phyloP scores from a whole-genome alignment of 2,888 invertebrate species.

The Anarsia innoxiella region DNA sequence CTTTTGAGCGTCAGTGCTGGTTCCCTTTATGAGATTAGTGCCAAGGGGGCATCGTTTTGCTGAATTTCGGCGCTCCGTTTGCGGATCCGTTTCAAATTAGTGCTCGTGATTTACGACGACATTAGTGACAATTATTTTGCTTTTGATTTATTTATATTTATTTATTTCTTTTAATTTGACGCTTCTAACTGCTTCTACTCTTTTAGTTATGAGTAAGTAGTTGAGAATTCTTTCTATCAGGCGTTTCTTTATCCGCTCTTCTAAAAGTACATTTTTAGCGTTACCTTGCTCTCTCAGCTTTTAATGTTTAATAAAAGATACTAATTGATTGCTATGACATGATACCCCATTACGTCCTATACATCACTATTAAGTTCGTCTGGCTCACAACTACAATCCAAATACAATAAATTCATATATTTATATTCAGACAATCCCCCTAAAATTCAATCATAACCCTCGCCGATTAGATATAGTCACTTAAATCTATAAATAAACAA shows the following conservation, averaged over 20 bases:
- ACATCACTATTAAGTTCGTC: too few species aligned
- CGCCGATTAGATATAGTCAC: constrained; percentile 14
- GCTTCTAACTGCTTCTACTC: too few species aligned
- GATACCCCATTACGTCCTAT: too few species aligned
- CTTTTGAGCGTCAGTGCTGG: constrained; percentile 59
- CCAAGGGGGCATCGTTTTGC: constrained; percentile 36
- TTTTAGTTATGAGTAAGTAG: not conserved
- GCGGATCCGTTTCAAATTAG: constrained; percentile 70
- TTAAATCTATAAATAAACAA: constrained; percentile 41
- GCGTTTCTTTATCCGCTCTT: too few species aligned
- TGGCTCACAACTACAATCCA: not conserved
- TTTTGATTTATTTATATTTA: constrained; percentile 43
- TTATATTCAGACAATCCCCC: constrained; percentile 3
- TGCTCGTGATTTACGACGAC: constrained; percentile 56
- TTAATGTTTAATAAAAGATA: too few species aligned
- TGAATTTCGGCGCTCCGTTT: constrained; percentile 42
- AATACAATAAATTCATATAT: not conserved
- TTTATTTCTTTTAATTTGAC: too few species aligned
- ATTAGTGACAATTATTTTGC: constrained; percentile 45
- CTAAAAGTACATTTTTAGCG: too few species aligned
- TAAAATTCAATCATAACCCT: constrained; percentile 5
- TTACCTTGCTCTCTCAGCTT: too few species aligned
- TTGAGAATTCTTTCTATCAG: not conserved
- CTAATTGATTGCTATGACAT: too few species aligned
- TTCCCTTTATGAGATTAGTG: constrained; percentile 64